Evolutionary conservation across 2,113 vertebrate species (phyloP).

Genomic region (Baryphthengus martii): DNA sequence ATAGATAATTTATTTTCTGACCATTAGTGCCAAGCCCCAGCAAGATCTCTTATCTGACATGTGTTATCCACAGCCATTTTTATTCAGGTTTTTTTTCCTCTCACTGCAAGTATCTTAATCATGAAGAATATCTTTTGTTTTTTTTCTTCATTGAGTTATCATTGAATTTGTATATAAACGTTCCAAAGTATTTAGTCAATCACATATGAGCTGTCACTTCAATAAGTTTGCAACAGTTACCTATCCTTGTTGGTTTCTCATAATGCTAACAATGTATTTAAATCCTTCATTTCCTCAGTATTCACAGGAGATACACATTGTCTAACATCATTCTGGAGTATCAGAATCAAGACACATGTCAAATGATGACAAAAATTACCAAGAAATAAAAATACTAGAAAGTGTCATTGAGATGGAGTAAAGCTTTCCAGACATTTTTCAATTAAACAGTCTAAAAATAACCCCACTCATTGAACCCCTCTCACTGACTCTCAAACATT

Average conservation of each 20-base stretch:
- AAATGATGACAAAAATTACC: not conserved
- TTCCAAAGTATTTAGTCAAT: not conserved
- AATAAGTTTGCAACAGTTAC: not conserved
- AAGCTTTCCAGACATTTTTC: not conserved
- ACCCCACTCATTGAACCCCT: accelerated
- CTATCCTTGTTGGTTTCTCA: not conserved
- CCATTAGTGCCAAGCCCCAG: not conserved
- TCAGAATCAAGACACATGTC: not conserved
- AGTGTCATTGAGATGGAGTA: not conserved
- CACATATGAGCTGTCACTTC: not conserved
- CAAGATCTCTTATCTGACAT: not conserved
- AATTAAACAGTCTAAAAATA: not conserved
- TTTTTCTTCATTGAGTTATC: not conserved
- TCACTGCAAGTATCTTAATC: not conserved
- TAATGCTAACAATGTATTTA: not conserved
- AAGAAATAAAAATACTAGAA: not conserved
- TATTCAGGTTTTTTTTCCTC: not conserved
- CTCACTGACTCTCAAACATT: not conserved
- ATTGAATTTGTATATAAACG: not conserved
- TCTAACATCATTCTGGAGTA: not conserved
- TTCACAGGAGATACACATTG: not conserved
- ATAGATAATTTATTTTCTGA: not conserved
- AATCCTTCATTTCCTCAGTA: not conserved
- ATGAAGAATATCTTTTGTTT: not conserved
- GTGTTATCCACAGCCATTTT: not conserved